phyloP scores from a whole-genome alignment of 1,140 invertebrate species.

The Lucilia cuprina region DNA sequence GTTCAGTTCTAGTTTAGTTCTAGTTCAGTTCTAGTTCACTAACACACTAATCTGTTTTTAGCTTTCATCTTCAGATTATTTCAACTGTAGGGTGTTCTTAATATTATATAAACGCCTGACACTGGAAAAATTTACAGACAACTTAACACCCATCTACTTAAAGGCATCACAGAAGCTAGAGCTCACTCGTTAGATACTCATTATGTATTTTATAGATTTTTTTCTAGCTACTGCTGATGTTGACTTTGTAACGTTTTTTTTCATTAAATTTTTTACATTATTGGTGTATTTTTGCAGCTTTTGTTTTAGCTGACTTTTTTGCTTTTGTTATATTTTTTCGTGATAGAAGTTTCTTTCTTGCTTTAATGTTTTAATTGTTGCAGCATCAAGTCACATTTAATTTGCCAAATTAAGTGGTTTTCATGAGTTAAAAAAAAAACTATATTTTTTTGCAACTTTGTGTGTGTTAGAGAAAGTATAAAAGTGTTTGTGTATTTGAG shows the following conservation, averaged over 20 bases:
- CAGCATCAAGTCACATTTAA: constrained; percentile 15
- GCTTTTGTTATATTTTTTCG: neutral
- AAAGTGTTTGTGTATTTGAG: neutral
- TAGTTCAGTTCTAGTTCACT: too few relatives aligned
- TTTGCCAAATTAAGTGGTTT: constrained; percentile 30
- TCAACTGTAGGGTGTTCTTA: too few relatives aligned
- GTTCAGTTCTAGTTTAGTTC: too few relatives aligned
- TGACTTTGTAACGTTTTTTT: neutral
- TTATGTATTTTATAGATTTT: neutral
- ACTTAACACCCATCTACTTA: constrained; percentile 18
- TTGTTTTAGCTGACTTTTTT: neutral
- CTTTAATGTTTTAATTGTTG: constrained; percentile 25
- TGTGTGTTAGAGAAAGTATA: neutral
- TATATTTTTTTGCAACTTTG: neutral
- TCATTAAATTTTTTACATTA: neutral
- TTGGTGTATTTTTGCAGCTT: neutral
- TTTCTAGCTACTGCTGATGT: neutral
- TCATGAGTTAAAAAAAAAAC: neutral
- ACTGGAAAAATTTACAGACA: too few relatives aligned
- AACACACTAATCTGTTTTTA: too few relatives aligned
- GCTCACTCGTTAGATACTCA: constrained; percentile 1
- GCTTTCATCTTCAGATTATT: too few relatives aligned
- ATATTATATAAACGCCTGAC: too few relatives aligned
- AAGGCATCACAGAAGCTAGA: neutral
- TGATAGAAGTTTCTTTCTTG: neutral